phyloP scores from a whole-genome alignment of 2,113 vertebrate genomes.

The Dromas ardeola region DNA sequence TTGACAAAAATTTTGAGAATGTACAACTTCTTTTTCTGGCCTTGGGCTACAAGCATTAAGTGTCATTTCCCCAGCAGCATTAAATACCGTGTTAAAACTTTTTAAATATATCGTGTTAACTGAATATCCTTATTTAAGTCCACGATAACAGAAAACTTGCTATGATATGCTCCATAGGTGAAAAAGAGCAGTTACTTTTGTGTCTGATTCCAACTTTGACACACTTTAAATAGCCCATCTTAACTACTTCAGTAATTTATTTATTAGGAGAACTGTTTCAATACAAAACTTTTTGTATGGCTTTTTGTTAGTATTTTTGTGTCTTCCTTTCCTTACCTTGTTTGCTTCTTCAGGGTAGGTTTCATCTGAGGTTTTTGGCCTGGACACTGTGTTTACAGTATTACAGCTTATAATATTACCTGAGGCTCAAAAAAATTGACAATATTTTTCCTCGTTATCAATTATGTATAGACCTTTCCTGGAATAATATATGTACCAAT shows the following conservation, averaged over 20 bases:
- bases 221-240: background rate
- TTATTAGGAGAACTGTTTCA: background rate
- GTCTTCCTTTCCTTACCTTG: background rate
- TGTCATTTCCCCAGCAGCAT: background rate
- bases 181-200: background rate
- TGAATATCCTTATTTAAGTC: background rate
- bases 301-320: background rate
- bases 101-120: background rate
- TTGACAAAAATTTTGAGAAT: background rate
- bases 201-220: background rate
- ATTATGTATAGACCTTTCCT: conserved; percentile 20
- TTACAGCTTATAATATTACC: background rate
- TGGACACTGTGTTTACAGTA: background rate
- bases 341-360: background rate
- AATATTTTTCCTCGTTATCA: background rate
- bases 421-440: background rate
- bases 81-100: background rate
- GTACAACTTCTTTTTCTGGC: background rate
- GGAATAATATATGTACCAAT: background rate
- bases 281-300: background rate
- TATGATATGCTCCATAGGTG: fast-evolving
- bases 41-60: background rate
- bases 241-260: background rate
- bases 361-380: background rate
- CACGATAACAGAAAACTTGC: background rate